These are phyloP conservation scores for Enteromius fasciolatus DNA, from an alignment of 2,797 vertebrate genomes.

Conservation along the genomic window DNA sequence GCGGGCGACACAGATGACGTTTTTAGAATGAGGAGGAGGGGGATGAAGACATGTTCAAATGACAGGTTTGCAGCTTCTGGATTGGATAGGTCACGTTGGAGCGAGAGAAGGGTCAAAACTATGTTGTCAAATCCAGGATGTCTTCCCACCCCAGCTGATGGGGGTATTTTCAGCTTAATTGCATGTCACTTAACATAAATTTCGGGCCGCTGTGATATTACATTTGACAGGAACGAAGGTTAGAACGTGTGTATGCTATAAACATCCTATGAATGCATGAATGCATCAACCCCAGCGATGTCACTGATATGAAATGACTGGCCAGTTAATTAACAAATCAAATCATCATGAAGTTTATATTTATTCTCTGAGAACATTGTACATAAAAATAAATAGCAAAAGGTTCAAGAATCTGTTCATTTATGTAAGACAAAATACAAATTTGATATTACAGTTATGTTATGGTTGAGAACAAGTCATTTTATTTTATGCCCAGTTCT, in stretches of 20 bases:
- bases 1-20: constrained; percentile 18
- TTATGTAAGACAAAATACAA: background rate
- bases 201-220: background rate
- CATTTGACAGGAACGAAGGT: background rate
- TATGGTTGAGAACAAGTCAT: background rate
- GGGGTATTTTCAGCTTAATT: constrained; percentile 16
- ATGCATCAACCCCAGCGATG: background rate
- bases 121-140: constrained; percentile 74
- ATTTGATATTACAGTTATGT: background rate
- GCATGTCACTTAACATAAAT: constrained; percentile 38
- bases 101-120: constrained; percentile 39
- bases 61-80: constrained; percentile 56
- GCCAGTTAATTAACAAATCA: background rate
- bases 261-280: background rate
- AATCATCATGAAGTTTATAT: background rate
- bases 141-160: constrained; percentile 23
- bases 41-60: constrained; percentile 50
- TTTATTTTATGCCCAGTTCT: background rate
- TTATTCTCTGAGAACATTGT: background rate
- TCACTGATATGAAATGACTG: constrained; percentile 1
- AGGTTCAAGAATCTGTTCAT: background rate
- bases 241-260: background rate
- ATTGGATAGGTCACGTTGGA: constrained; percentile 63
- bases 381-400: background rate
- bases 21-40: constrained; percentile 35